Evolutionary conservation across 2,113 vertebrate species (phyloP).

Genomic region (Cnemophilus loriae): DNA sequence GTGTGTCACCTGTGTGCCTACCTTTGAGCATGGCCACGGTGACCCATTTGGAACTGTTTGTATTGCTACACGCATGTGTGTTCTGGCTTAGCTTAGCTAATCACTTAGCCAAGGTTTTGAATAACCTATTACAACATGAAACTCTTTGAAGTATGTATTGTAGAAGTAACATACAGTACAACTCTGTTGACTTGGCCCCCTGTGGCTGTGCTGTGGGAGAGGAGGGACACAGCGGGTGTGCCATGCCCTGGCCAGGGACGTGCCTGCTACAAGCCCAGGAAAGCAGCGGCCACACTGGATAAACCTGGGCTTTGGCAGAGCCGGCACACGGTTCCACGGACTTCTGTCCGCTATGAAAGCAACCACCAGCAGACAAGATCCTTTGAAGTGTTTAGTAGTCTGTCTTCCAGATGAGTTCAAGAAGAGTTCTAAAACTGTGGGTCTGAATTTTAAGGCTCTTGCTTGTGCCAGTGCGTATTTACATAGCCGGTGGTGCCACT

Average conservation of each 20-base stretch:
- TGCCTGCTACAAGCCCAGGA: accelerated
- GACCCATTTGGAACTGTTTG: not conserved
- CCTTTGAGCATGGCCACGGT: not conserved
- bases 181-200: not conserved
- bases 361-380: not conserved
- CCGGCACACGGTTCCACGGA: not conserved
- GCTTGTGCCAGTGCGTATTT: not conserved
- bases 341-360: not conserved
- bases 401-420: conserved; percentile 24
- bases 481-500: not conserved
- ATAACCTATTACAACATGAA: not conserved
- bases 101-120: not conserved
- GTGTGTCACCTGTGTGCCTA: not conserved
- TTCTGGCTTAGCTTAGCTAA: not conserved
- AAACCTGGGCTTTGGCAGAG: not conserved
- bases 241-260: accelerated
- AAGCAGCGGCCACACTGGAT: not conserved
- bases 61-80: not conserved
- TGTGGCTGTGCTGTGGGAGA: not conserved
- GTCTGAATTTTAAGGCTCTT: not conserved
- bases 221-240: accelerated
- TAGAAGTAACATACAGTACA: not conserved
- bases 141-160: not conserved
- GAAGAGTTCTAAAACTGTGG: not conserved
- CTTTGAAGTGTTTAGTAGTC: conserved; percentile 18